A percentile compares a stretch with the other conserved stretches of the same genome.
Conservation (phyloP, 1,140 invertebrate species). For the Lerema accius region DNA sequence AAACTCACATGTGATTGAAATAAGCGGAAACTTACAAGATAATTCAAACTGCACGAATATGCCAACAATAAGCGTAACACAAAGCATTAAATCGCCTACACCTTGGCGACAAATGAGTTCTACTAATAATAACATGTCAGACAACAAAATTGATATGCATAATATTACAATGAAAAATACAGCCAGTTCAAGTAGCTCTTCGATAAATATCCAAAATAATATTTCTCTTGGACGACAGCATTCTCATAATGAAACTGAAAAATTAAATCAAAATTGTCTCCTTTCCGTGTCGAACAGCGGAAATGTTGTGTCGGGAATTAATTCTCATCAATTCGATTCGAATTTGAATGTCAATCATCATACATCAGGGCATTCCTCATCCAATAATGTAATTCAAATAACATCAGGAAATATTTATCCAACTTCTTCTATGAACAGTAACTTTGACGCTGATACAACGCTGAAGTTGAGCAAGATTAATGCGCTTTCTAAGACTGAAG, state of each 20-base stretch:
- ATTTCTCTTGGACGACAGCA: constrained; percentile 52
- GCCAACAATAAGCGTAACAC: constrained; percentile 75
- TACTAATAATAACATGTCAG: constrained; percentile 45
- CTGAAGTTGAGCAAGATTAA: constrained; percentile 77
- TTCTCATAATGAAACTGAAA: constrained; percentile 61
- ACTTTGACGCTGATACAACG: constrained; percentile 75
- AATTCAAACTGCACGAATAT: constrained; percentile 61
- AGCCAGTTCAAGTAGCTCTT: constrained; percentile 47
- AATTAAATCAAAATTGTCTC: constrained; percentile 67
- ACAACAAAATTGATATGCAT: constrained; percentile 69
- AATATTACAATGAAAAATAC: constrained; percentile 60
- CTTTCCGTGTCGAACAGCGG: constrained; percentile 60
- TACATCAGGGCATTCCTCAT: constrained; percentile 57
- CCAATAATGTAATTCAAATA: constrained; percentile 77
- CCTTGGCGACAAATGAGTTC: constrained; percentile 69
- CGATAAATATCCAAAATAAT: constrained; percentile 64
- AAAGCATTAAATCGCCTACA: constrained; percentile 75
- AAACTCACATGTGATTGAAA: constrained; percentile 78
- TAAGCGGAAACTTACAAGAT: constrained; percentile 74
- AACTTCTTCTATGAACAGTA: constrained; percentile 69
- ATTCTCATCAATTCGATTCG: constrained; percentile 70
- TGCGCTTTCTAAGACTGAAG: constrained; percentile 74
- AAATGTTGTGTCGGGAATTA: constrained; percentile 54
- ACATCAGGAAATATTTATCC: constrained; percentile 75
- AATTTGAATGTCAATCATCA: constrained; percentile 65